Evolutionary conservation across 2,113 vertebrate genomes (phyloP).

Genomic region (Myotis brandtii): DNA sequence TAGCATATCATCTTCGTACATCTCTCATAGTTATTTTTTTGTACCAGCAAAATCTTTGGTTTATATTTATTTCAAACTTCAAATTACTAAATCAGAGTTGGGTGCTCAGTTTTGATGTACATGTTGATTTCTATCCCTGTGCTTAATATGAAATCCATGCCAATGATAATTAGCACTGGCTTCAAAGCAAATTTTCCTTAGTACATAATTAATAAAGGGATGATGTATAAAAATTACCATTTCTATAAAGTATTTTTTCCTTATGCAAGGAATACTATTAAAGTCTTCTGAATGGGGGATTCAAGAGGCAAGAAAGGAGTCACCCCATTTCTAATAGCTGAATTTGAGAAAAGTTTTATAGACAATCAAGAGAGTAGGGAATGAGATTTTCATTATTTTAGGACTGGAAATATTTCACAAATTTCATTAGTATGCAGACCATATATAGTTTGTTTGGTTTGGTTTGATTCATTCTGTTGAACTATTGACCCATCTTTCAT

Average conservation of each 20-base stretch:
- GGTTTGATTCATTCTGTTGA: slow-evolving; percentile 24
- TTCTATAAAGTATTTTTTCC: background rate
- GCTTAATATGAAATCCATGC: background rate
- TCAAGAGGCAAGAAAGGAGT: slow-evolving; percentile 44
- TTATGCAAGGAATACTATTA: background rate
- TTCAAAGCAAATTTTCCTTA: slow-evolving; percentile 16
- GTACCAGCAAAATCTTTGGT: background rate
- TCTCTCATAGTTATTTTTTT: background rate
- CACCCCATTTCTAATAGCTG: background rate
- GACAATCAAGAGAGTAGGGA: background rate
- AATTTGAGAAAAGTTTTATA: slow-evolving; percentile 19
- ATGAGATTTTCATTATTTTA: slow-evolving; percentile 18
- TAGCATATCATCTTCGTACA: background rate
- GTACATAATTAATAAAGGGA: background rate
- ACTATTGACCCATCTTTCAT: background rate
- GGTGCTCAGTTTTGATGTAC: background rate
- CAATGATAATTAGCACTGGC: background rate
- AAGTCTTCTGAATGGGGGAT: background rate
- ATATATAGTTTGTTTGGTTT: background rate
- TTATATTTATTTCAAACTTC: slow-evolving; percentile 37
- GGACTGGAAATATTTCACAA: background rate
- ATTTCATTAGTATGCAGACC: background rate
- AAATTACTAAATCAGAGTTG: slow-evolving; percentile 20
- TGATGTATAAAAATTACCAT: background rate
- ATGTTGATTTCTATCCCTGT: background rate